Conservation (phyloP, 2,797 vertebrate species). For the Cirrhinus mrigala region DNA sequence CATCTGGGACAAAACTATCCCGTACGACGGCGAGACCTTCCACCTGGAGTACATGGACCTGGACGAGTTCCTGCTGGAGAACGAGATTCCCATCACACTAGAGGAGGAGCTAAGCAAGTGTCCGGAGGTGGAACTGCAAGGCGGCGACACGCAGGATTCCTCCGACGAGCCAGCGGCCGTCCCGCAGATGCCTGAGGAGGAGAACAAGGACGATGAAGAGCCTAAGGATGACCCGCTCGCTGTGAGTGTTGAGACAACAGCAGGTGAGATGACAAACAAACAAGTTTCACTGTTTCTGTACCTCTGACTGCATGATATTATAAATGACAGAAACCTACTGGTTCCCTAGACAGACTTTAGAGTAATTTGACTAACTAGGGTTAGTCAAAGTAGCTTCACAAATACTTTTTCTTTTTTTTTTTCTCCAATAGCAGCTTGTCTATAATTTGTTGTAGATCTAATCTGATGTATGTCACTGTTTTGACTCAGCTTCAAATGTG, state of each 20-base stretch:
- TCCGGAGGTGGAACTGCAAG: slow-evolving; percentile 71
- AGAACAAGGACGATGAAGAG: background rate
- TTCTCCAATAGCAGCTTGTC: too few species aligned
- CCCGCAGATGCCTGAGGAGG: slow-evolving; percentile 29
- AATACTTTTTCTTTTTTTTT: too few species aligned
- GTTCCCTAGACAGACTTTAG: background rate
- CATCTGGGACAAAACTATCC: slow-evolving; percentile 99
- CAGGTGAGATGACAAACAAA: slow-evolving; percentile 59
- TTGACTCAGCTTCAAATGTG: too few species aligned
- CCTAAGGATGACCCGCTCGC: slow-evolving; percentile 49
- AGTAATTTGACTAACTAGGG: background rate
- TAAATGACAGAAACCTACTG: background rate
- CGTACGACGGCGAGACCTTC: slow-evolving; percentile 96
- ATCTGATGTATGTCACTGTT: too few species aligned
- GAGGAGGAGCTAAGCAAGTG: slow-evolving; percentile 81
- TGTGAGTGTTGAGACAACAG: slow-evolving; percentile 58
- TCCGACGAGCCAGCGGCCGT: background rate
- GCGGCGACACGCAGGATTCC: slow-evolving; percentile 5
- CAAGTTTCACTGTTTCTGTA: background rate
- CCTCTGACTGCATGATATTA: background rate
- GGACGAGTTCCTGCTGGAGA: slow-evolving; percentile 97
- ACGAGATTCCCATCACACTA: slow-evolving; percentile 90
- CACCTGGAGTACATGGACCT: slow-evolving; percentile 99
- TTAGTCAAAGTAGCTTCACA: background rate
- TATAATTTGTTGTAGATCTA: too few species aligned